Percentiles rank a stretch among this genome's conserved stretches.
phyloP scores from a whole-genome alignment of 2,797 vertebrate genomes.

The Glossophaga mutica region DNA sequence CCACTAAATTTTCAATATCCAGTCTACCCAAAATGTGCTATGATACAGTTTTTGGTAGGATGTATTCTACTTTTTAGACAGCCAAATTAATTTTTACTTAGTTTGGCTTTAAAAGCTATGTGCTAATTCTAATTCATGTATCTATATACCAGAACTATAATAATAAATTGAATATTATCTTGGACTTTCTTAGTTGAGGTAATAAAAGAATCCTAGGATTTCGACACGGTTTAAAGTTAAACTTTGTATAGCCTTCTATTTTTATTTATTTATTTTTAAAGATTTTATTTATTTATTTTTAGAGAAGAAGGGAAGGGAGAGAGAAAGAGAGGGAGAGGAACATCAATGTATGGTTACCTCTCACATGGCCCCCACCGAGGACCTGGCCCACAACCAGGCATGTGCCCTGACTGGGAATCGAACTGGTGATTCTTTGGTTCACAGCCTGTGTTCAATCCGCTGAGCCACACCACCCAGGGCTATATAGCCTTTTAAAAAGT shows the following conservation, averaged over 20 bases:
- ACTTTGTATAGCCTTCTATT: neutral
- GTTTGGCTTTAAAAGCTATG: neutral
- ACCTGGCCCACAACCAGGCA: too few relatives aligned
- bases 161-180: neutral
- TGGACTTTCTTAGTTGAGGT: neutral
- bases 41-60: neutral
- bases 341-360: too few relatives aligned
- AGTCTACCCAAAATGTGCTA: neutral
- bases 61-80: constrained; percentile 1
- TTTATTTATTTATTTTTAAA: too few relatives aligned
- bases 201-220: neutral
- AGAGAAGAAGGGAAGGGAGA: too few relatives aligned
- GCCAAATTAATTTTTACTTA: constrained; percentile 40
- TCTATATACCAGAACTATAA: neutral
- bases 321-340: too few relatives aligned
- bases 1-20: constrained; percentile 8
- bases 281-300: too few relatives aligned
- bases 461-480: too few relatives aligned
- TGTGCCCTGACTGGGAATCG: too few relatives aligned
- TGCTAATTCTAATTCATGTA: neutral
- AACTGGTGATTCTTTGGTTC: too few relatives aligned
- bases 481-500: neutral
- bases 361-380: too few relatives aligned
- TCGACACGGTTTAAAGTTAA: neutral
- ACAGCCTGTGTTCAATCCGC: too few relatives aligned